phyloP scores from a whole-genome alignment of 2,797 vertebrate species.

The Argyrosomus regius region DNA sequence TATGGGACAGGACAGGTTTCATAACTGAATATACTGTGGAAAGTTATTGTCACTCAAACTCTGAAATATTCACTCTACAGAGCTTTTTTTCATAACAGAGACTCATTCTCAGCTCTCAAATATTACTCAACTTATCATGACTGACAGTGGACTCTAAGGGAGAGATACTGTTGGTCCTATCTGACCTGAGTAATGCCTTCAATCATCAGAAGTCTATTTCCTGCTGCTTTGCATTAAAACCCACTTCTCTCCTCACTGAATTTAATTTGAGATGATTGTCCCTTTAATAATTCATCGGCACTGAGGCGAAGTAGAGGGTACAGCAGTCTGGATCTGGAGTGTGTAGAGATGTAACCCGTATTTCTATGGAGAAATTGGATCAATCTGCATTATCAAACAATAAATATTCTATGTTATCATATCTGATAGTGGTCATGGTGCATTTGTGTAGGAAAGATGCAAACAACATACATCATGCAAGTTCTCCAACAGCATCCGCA shows the following conservation, averaged over 20 bases:
- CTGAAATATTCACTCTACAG: conserved; percentile 8
- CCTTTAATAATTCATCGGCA: conserved; percentile 72
- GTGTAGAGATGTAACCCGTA: background rate
- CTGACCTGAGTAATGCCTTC: conserved; percentile 36
- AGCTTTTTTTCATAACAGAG: background rate
- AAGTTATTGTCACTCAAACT: background rate
- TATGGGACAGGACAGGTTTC: background rate
- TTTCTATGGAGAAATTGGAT: background rate
- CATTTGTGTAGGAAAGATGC: conserved; percentile 3
- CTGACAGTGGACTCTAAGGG: conserved; percentile 21
- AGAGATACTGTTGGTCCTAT: conserved; percentile 30
- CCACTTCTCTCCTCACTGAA: conserved; percentile 46
- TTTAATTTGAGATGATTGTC: conserved; percentile 71
- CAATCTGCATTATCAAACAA: background rate
- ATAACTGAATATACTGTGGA: background rate
- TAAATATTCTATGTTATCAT: background rate
- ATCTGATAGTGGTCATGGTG: background rate
- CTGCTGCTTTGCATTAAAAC: conserved; percentile 62
- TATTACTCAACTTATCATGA: conserved; percentile 33
- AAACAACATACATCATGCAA: conserved; percentile 39
- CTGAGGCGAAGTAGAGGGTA: conserved; percentile 29
- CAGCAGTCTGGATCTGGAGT: background rate
- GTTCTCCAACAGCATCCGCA: conserved; percentile 42
- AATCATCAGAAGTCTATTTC: conserved; percentile 41
- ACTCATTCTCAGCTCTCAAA: conserved; percentile 6